Evolutionary conservation across 2,888 invertebrate genomes (phyloP), one percentile per base, ranked within the genome.

Genomic region (Phortica okadai): DNA sequence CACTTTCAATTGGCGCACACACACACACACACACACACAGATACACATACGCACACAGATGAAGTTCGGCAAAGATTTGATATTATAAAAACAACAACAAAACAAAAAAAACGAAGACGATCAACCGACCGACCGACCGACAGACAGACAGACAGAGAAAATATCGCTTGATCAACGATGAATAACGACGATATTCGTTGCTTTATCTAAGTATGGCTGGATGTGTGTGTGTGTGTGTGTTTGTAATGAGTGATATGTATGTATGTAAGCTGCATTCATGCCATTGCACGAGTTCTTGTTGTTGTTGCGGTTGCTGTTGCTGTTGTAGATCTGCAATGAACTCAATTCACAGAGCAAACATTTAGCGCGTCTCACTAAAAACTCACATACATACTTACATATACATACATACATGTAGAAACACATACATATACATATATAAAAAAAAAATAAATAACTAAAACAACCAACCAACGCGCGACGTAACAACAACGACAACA

Each of bases 1-100:
- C 74, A 83, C 86, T 84, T 84, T 82, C 83, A 85, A 83, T 83
- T 81, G 77, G 77, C 54, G 76, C 77, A 74, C 70, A 56, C n/a
- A 72, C 56, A 72, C 70, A 72, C 7, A 25, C 21, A 41, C 66
- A 41, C 66, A 66, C 4, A 54, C 25, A 54, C 21, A 50, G 1
- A 50, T 11, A 70, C 25, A 70, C 6, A 70, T 6, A 70, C 41
- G 54, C 33, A 54, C 21, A 70, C 54, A 72, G 33, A 33, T 44
- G 42, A 1, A 14, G 50, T 8, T 21, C n/a, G 44, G 42, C 67
- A 44, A 67, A 42, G 67, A 67, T 67, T 67, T 67, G 67, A 67
- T 42, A 67, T 50, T 11, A 50, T 50, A 50, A 50, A 64, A 33
- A 64, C 33, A 67, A 21, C 21, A 21, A 21, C 21, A 21, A 21